These are phyloP conservation scores for Datnioides undecimradiatus DNA, from an alignment of 2,113 vertebrate genomes.

Conservation along the genomic window DNA sequence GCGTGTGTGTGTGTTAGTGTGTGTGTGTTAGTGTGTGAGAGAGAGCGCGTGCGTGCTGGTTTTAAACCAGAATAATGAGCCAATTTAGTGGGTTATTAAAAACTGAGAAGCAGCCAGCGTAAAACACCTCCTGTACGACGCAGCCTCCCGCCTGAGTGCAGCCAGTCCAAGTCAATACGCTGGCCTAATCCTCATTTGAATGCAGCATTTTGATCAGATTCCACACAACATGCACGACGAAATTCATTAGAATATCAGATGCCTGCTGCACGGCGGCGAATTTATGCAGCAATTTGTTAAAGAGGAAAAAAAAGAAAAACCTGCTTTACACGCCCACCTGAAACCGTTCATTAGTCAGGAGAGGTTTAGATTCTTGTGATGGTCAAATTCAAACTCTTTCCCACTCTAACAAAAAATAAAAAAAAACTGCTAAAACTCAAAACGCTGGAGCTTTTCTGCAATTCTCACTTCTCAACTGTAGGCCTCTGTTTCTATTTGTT, in stretches of 20 bases:
- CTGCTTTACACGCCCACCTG: neutral
- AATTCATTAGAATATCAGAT: conserved; percentile 41
- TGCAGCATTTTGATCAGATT: conserved; percentile 31
- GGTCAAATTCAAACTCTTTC: neutral
- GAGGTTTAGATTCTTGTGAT: neutral
- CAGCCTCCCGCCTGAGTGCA: conserved; percentile 40
- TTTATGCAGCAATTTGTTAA: conserved; percentile 12
- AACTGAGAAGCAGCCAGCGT: conserved; percentile 22
- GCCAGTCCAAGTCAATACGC: conserved; percentile 50
- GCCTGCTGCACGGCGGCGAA: neutral
- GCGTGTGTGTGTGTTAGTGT: too few relatives aligned
- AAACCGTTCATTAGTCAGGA: neutral
- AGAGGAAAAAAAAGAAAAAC: too few relatives aligned
- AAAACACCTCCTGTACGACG: conserved; percentile 13
- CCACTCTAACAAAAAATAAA: neutral
- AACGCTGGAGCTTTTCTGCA: neutral
- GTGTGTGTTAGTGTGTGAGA: too few relatives aligned
- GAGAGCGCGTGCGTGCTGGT: too few relatives aligned
- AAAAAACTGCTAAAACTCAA: neutral
- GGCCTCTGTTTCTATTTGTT: too few relatives aligned
- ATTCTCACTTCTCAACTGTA: too few relatives aligned
- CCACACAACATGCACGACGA: conserved; percentile 25
- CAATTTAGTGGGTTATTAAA: conserved; percentile 26
- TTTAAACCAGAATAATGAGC: conserved; percentile 33
- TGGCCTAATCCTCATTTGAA: conserved; percentile 28